Percentiles rank a stretch among this genome's conserved stretches.
Evolutionary conservation across 2,797 vertebrate genomes (phyloP).

Genomic region (Melanotaenia boesemani): DNA sequence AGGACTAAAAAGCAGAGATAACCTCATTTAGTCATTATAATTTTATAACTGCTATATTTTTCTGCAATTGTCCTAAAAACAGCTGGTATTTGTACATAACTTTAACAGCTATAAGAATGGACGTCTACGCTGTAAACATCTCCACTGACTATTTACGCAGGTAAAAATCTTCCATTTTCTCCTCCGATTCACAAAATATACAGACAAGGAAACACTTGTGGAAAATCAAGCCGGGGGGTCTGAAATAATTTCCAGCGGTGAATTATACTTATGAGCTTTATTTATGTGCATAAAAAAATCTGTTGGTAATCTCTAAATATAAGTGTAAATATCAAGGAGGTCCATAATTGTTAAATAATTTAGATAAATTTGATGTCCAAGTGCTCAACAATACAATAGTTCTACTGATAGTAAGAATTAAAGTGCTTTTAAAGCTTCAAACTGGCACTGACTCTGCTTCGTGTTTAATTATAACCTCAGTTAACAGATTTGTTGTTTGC

Average conservation of each 20-base stretch:
- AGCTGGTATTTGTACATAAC: not conserved
- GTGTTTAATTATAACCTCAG: not conserved
- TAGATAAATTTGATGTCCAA: conserved; percentile 2
- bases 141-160: not conserved
- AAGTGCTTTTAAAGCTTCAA: no score
- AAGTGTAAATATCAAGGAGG: conserved; percentile 15
- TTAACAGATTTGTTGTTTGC: not conserved
- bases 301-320: conserved; percentile 20
- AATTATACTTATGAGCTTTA: conserved; percentile 47
- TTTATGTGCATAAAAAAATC: conserved; percentile 16
- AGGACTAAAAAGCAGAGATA: not conserved
- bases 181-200: not conserved
- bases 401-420: no score
- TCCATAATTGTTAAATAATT: conserved; percentile 16
- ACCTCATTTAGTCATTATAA: not conserved
- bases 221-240: conserved; percentile 13
- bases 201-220: conserved; percentile 6
- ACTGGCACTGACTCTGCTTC: not conserved
- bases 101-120: not conserved
- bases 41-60: not conserved
- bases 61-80: not conserved
- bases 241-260: conserved; percentile 41
- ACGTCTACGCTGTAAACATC: not conserved
- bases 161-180: not conserved
- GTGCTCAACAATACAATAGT: not conserved